These are phyloP conservation scores for Meloidogyne hapla DNA, from an alignment of 1,140 invertebrate species.

Conservation along the genomic window DNA sequence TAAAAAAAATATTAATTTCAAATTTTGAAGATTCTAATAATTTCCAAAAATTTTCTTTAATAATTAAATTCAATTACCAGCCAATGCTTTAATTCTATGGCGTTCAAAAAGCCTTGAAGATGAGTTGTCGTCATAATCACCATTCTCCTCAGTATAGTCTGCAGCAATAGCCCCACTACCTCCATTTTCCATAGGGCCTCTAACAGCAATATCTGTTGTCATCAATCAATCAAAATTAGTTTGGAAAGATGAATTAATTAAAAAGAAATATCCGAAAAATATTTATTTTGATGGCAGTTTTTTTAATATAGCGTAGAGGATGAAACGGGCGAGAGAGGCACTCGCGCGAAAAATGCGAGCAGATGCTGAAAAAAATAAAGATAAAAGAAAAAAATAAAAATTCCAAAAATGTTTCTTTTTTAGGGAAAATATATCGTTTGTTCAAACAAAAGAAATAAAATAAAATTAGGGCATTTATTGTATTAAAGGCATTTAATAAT, in stretches of 20 bases:
- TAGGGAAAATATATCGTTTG: neutral
- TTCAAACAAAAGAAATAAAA: slow-evolving; percentile 1
- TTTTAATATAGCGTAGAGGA: neutral
- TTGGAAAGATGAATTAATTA: neutral
- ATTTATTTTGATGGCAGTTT: slow-evolving; percentile 13
- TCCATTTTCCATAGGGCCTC: slow-evolving; percentile 70
- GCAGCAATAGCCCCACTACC: slow-evolving; percentile 65
- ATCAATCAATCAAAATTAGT: slow-evolving; percentile 67
- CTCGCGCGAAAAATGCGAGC: slow-evolving; percentile 10
- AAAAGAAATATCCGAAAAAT: slow-evolving; percentile 1
- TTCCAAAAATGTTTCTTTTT: neutral
- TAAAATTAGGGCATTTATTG: neutral
- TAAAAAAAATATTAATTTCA: too few species aligned
- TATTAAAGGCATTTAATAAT: too few species aligned
- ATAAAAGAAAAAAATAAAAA: neutral
- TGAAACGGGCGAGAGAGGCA: slow-evolving; percentile 7
- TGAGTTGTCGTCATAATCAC: slow-evolving; percentile 94
- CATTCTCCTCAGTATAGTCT: slow-evolving; percentile 71
- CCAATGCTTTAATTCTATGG: slow-evolving; percentile 94
- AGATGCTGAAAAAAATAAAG: slow-evolving; percentile 16
- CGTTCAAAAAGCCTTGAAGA: slow-evolving; percentile 96
- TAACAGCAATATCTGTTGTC: slow-evolving; percentile 95
- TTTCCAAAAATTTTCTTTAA: neutral
- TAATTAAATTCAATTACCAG: slow-evolving; percentile 73
- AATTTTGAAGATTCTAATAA: neutral